Evolutionary conservation across 2,113 vertebrate species (phyloP), one percentile per base, ranked within the genome.

Genomic region (Cyrtonyx montezumae): DNA sequence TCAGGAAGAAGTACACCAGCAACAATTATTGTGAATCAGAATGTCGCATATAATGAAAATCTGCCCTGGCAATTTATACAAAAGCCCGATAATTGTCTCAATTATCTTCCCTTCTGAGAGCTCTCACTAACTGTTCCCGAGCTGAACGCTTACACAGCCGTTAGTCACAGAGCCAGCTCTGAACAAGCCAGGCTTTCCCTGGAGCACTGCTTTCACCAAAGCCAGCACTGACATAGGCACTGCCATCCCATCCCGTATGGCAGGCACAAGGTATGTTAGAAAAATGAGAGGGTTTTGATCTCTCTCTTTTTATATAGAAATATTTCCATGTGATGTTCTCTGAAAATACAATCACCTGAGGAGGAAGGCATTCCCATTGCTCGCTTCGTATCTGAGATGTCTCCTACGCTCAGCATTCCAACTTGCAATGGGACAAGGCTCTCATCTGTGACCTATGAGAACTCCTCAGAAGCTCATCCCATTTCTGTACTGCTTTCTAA

Each of bases 11-110:
- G 85, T 28, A 62, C 36, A 74, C 91, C 95, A 96, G 91, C 81
- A 95, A 91, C 83, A 91, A 93, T 96, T 94, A 92, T 84, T 92
- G 96, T 87, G 90, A 93, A 96, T 90, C 95, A 83, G 73, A 95
- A 59, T 70, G 95, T 82, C 84, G 79, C 79, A 23, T 67, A 88
- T 78, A 94, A 96, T 76, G 89, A 97, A 96, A 96, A 92, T 90
- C 87, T 96, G 87, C 70, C 80, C 90, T 88, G 76, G 66, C 93
- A 90, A 85, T 96, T 96, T 90, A 67, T 76, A 96, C 70, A 88
- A 92, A 96, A 92, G 91, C 69, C 90, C 69, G 82, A 21, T 95
- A 96, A 96, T 91, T 80, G 91, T 88, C 90, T 93, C 92, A 86
- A 77, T 96, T 94, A 93, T 82, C 85, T 95, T 94, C 82, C 70